These are phyloP conservation scores for Carterocephalus palaemon DNA, from an alignment of 2,888 invertebrate genomes.

Conservation along the genomic window DNA sequence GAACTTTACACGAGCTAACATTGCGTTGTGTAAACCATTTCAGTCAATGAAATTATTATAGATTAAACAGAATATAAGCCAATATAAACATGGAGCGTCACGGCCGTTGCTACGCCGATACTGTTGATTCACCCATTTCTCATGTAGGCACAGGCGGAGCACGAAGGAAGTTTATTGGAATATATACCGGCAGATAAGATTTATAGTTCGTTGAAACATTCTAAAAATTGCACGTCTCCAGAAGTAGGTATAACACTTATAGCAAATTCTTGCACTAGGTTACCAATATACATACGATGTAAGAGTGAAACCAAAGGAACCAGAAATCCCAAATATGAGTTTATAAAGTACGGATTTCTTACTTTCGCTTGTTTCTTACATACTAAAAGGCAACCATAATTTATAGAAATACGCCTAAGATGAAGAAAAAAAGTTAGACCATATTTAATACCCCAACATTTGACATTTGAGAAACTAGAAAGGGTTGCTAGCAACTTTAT, in stretches of 20 bases:
- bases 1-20: slow-evolving; percentile 31
- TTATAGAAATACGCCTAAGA: too few species aligned
- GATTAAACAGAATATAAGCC: slow-evolving; percentile 64
- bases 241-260: slow-evolving; percentile 6
- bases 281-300: too few species aligned
- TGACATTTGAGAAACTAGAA: too few species aligned
- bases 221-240: slow-evolving; percentile 62
- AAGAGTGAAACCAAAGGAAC: too few species aligned
- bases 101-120: slow-evolving; percentile 59
- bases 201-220: slow-evolving; percentile 65
- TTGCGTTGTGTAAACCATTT: slow-evolving; percentile 53
- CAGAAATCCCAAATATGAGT: too few species aligned
- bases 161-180: slow-evolving; percentile 67
- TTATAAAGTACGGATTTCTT: too few species aligned
- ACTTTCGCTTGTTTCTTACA: too few species aligned
- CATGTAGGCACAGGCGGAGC: slow-evolving; percentile 57
- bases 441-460: too few species aligned
- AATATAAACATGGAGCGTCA: slow-evolving; percentile 64
- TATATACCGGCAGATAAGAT: slow-evolving; percentile 62
- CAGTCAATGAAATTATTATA: slow-evolving; percentile 71
- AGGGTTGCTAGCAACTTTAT: too few species aligned
- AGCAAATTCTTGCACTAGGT: too few species aligned
- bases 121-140: slow-evolving; percentile 59
- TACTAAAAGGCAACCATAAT: too few species aligned
- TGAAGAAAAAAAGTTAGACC: too few species aligned